Evolutionary conservation across 2,113 vertebrate species (phyloP), one percentile per base, ranked within the genome.

Genomic region (Xenus cinereus): DNA sequence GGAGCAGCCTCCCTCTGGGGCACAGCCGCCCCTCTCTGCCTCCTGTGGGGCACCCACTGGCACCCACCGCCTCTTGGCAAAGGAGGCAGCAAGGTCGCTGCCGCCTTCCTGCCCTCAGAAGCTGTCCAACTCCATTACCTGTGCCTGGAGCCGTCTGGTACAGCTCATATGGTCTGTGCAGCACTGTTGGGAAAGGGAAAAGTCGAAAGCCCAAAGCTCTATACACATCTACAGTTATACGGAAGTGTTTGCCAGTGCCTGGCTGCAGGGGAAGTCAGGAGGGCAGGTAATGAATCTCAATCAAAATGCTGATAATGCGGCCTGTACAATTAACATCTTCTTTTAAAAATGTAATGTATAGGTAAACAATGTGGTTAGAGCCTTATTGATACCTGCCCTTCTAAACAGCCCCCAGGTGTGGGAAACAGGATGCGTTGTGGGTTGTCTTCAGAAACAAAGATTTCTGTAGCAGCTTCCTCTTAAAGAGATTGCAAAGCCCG

Each of bases 181-280:
- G 46, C 8, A 21, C 13, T 27, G 51, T 26, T 1, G 4, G 30
- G 54, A 78, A 86, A 84, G 26, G 7, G 10, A 19, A 59, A 93
- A 81, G 21, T 1, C 5, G 32, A 86, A 46, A 12, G 15, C 48
- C 23, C 33, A 30, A 45, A 60, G 43, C 14, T 18, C 5, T 21
- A 14, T 30, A 6, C 6, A 26, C 24, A n/a, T 0, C 0, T 37
- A 20, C 2, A 17, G 35, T 69, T 66, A 74, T 19, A 27, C 6
- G 14, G n/a, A 37, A 67, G 19, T 9, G n/a, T 87, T 57, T 81
- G 67, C 45, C 51, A 35, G 48, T 19, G 45, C 27, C 75, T 53
- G 60, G 41, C 60, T 78, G 39, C 33, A 59, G 37, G 30, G 6
- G 17, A 75, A 59, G 51, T 35, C 62, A 82, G 23, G 32, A 91